Base-by-base conservation (phyloP, 2,888 invertebrate genomes). In the Cryptophagus acutangulus region DNA sequence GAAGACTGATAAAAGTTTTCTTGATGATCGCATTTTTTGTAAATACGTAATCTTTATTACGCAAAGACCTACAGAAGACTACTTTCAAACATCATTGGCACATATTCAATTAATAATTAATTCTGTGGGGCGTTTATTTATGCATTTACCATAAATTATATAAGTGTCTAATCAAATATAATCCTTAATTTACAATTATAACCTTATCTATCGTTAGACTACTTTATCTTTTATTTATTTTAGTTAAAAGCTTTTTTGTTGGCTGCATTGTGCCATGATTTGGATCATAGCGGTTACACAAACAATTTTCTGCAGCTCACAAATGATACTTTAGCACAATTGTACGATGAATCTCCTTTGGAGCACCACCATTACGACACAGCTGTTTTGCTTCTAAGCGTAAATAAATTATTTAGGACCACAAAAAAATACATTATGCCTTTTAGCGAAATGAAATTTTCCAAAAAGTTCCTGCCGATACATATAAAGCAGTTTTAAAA, bases 231-330 rank as follows among this genome's bases (percentile, higher is more conserved):
- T 5, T 24, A 26, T 9, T 5, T 29, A n/a, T 29, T 29, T 29
- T 12, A 10, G n/a, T 31, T 31, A 12, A 15, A 31, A 31, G 4
- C 12, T 16, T 31, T 31, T 17, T 69, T 80, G 66, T 57, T 79
- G 25, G 71, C 77, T 0, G 74, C 78, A 0, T 56, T 80, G 1
- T 76, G 78, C 57, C 81, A 81, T 55, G 81, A 81, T 60, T 51
- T 79, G 33, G 80, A 81, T 63, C 81, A 81, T 55, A 74, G 74
- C 0, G 81, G 80, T 1, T 72, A 66, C 56, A 80, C 79, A 47
- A 80, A 80, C 59, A 79, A 77, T 59, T 81, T 74, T 63, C 64
- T 80, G 2, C 60, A 72, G 40, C 63, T 77, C 6, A 70, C 71
- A 45, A 73, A 75, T 45, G 74, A 79, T 40, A 72, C 74, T 1